A percentile compares a stretch with the other conserved stretches of the same genome.
Conservation (phyloP, 2,888 invertebrate species). For the Thelaira solivaga region DNA sequence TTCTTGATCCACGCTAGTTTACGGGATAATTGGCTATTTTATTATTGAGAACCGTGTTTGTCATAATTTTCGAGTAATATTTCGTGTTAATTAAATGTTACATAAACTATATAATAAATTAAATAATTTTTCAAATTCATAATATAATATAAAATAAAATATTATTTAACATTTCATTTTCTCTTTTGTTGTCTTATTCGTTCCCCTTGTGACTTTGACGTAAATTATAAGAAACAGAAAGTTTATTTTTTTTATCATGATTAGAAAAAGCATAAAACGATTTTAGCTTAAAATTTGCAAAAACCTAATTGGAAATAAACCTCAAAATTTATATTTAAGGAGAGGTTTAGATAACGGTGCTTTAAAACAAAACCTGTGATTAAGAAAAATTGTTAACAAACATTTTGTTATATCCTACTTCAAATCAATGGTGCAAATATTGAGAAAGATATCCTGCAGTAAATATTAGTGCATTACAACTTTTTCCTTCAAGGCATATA, state of each 20-base stretch:
- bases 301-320: neutral
- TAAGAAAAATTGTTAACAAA: constrained; percentile 38
- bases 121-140: constrained; percentile 11
- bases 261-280: constrained; percentile 17
- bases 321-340: no score
- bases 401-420: constrained; percentile 16
- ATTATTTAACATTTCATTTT: constrained; percentile 27
- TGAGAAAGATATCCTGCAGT: constrained; percentile 32
- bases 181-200: constrained; percentile 48
- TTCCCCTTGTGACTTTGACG: constrained; percentile 66
- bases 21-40: constrained; percentile 28
- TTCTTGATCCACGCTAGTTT: constrained; percentile 51
- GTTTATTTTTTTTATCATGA: constrained; percentile 24
- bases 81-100: constrained; percentile 24
- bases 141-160: constrained; percentile 9
- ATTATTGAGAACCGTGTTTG: constrained; percentile 21
- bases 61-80: constrained; percentile 6
- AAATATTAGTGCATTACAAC: constrained; percentile 6
- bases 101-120: constrained; percentile 14
- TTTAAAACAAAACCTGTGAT: constrained; percentile 54
- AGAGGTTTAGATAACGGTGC: constrained; percentile 26
- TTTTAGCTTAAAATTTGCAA: neutral
- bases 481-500: neutral
- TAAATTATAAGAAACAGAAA: constrained; percentile 56
- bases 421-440: constrained; percentile 35